Evolutionary conservation across 1,140 invertebrate genomes (phyloP), one percentile per base, ranked within the genome.

Genomic region (Helicoverpa armigera): DNA sequence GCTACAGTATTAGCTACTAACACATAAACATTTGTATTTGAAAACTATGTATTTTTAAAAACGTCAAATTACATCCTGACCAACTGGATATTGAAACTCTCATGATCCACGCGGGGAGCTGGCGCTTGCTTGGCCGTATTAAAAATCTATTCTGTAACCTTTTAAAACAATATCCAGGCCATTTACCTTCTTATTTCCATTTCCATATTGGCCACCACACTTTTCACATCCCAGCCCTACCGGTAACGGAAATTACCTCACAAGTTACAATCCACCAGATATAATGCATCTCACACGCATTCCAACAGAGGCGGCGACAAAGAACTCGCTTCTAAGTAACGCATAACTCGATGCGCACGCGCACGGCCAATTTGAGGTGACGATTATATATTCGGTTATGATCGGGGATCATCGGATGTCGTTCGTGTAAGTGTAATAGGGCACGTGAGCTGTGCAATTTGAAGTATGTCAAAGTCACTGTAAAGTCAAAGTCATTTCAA

Each of bases 271-370:
- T 67, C 73, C 80, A 80, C 79, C 76, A 81, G 58, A 82, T 67
- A 80, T 80, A 83, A 82, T 83, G 79, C 79, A 83, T 83, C 84
- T 82, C 77, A 74, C 77, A 83, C 79, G 84, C 84, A 83, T 83
- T 85, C 84, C 82, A 18, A n/a, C 1, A 48, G 63, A 51, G n/a
- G 50, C 54, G 31, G 61, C 76, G 77, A 79, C 76, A 70, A 67
- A 80, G 61, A 79, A 65, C 81, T 79, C 56, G 58, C 48, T 75
- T 75, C 73, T 75, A 75, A 18, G 58, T 61, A 54, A 61, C 43
- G 43, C 73, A 75, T 48, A 58, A 51, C 58, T 35, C 51, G n/a
- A 16, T 56, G 63, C 61, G 76, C 61, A 65, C 76, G 63, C 76
- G 53, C 35, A 70, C 29, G 58, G 29, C 14, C 76, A 69, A 79